Evolutionary conservation across 2,888 invertebrate species (phyloP).

Genomic region (Argynnis bischoffii): DNA sequence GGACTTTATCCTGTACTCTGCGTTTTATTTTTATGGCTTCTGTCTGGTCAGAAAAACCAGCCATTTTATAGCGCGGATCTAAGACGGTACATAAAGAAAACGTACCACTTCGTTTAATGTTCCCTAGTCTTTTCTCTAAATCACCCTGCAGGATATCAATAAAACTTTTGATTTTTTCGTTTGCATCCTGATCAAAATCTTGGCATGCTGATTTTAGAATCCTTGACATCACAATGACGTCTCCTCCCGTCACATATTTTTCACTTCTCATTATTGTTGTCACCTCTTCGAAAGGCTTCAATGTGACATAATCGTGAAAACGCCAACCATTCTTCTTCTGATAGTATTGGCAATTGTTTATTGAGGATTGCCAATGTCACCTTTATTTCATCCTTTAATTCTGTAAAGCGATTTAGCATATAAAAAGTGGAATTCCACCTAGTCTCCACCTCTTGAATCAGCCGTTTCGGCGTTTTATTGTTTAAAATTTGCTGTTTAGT

Average conservation of each 20-base stretch:
- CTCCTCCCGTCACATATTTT: slow-evolving; percentile 27
- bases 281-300: slow-evolving; percentile 12
- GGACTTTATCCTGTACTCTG: slow-evolving; percentile 31
- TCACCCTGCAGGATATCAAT: slow-evolving; percentile 25
- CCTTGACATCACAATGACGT: not conserved
- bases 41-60: slow-evolving; percentile 34
- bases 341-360: not conserved
- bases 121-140: slow-evolving; percentile 27
- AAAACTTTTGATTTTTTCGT: slow-evolving; percentile 23
- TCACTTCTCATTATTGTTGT: slow-evolving; percentile 21
- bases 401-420: not conserved
- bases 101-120: slow-evolving; percentile 39
- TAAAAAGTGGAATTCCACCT: not conserved
- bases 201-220: not conserved
- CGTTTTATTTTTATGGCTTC: slow-evolving; percentile 35
- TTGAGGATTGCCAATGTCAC: not conserved
- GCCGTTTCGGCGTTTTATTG: slow-evolving; percentile 24
- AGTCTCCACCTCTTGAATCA: not conserved
- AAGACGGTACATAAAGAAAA: slow-evolving; percentile 41
- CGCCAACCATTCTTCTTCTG: slow-evolving; percentile 5
- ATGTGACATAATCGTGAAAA: slow-evolving; percentile 6
- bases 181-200: not conserved
- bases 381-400: slow-evolving; percentile 4
- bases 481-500: slow-evolving; percentile 41
- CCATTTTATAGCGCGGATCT: slow-evolving; percentile 42